phyloP scores from a whole-genome alignment of 1,140 invertebrate genomes.

The Babylonia areolata region DNA sequence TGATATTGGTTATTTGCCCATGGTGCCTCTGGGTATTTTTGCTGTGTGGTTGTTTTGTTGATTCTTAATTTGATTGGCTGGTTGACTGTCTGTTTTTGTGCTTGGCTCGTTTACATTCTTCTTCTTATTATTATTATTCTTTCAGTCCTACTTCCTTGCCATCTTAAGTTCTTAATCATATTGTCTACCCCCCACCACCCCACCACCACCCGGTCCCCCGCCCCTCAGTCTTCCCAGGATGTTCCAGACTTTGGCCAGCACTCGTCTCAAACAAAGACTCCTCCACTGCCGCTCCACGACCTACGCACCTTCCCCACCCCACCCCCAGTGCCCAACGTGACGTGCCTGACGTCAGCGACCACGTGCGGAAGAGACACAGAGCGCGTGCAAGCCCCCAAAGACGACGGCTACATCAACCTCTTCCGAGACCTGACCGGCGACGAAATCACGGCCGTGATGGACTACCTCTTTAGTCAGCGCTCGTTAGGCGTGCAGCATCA shows the following conservation, averaged over 20 bases:
- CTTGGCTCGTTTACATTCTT: too few relatives aligned
- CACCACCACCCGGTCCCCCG: background rate
- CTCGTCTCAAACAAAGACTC: background rate
- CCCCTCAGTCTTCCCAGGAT: background rate
- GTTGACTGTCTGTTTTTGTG: background rate
- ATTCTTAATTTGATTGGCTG: background rate
- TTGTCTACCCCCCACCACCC: too few relatives aligned
- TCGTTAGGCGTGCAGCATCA: slow-evolving; percentile 7
- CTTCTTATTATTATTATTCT: too few relatives aligned
- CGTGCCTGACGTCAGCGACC: background rate
- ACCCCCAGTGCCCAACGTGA: background rate
- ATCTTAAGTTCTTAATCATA: slow-evolving; percentile 22
- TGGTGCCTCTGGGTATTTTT: background rate
- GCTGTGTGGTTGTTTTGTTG: background rate
- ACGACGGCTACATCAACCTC: slow-evolving; percentile 30
- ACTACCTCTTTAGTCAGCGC: slow-evolving; percentile 27
- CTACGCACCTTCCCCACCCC: background rate
- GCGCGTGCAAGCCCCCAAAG: slow-evolving; percentile 5
- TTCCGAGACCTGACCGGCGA: slow-evolving; percentile 40
- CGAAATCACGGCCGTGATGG: slow-evolving; percentile 41
- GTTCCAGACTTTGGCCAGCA: background rate
- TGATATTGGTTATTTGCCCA: background rate
- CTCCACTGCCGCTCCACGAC: background rate
- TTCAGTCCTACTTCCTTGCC: too few relatives aligned
- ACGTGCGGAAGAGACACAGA: background rate